A percentile compares a stretch with the other conserved stretches of the same genome.
Conservation (phyloP, 2,797 vertebrate genomes). For the Vespertilio murinus region DNA sequence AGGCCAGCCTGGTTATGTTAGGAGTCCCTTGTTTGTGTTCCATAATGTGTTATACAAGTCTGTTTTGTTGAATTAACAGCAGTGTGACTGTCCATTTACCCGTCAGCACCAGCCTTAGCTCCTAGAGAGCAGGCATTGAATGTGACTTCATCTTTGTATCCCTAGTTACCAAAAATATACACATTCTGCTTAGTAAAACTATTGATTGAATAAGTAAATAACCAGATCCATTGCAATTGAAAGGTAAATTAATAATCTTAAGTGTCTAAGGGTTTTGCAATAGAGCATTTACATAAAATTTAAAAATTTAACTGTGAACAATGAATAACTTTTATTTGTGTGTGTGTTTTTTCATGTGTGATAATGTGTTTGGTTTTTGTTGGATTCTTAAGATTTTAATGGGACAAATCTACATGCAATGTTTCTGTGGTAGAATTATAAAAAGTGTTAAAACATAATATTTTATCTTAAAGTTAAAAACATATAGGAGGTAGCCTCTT, state of each 20-base stretch:
- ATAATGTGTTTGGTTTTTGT: not conserved
- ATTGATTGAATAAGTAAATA: not conserved
- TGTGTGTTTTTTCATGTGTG: not conserved
- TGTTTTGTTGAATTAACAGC: not conserved
- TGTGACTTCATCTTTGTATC: not conserved
- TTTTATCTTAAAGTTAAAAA: constrained; percentile 11
- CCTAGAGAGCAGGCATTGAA: not conserved
- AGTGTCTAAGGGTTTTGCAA: not conserved
- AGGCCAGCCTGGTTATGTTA: not conserved
- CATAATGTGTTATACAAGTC: not conserved
- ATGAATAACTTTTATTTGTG: not conserved
- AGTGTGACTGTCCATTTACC: not conserved
- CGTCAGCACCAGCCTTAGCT: not conserved
- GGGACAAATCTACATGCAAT: not conserved
- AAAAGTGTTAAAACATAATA: not conserved
- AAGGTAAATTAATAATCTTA: constrained; percentile 4
- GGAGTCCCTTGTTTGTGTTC: not conserved
- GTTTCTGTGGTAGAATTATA: not conserved
- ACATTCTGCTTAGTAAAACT: not conserved
- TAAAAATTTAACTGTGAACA: constrained; percentile 19
- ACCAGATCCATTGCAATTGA: not conserved
- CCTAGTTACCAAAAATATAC: not conserved
- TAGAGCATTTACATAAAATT: constrained; percentile 17
- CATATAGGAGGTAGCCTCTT: not conserved
- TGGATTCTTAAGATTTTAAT: constrained; percentile 10